phyloP scores from a whole-genome alignment of 2,113 vertebrate genomes.

The Lampris incognitus region DNA sequence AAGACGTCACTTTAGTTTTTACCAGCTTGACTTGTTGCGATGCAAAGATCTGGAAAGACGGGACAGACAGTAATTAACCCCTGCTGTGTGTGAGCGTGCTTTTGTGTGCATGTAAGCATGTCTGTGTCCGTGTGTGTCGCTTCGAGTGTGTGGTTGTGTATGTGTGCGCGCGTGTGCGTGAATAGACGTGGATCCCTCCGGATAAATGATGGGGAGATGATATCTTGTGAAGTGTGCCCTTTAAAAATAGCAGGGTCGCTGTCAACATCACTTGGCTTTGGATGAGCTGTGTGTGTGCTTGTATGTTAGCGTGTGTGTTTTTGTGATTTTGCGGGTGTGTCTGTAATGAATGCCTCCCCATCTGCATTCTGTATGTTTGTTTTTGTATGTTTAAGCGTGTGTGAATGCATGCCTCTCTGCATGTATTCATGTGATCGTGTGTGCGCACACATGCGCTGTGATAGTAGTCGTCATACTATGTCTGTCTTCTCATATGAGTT shows the following conservation, averaged over 20 bases:
- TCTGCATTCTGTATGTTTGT: constrained; percentile 2
- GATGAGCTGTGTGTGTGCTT: constrained; percentile 48
- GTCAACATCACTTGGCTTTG: constrained; percentile 71
- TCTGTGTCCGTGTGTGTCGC: background rate
- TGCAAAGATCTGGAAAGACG: constrained; percentile 35
- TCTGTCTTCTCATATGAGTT: background rate
- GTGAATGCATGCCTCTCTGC: background rate
- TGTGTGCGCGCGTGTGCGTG: constrained; percentile 43
- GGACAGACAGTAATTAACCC: constrained; percentile 39
- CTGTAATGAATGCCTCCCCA: background rate
- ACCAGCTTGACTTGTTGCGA: constrained; percentile 47
- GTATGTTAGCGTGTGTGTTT: constrained; percentile 33
- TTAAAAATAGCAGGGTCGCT: constrained; percentile 82
- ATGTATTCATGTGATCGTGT: background rate
- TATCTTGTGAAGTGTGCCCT: constrained; percentile 80
- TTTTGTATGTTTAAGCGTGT: constrained; percentile 2
- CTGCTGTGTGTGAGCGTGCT: background rate
- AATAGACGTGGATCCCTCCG: constrained; percentile 63
- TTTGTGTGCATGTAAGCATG: background rate
- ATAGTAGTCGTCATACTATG: constrained; percentile 48
- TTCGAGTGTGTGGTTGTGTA: background rate
- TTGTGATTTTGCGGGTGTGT: constrained; percentile 12
- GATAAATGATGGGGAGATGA: constrained; percentile 75
- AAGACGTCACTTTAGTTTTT: constrained; percentile 45
- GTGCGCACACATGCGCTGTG: constrained; percentile 59